Conservation (phyloP, 2,888 invertebrate species). For the Nephrotoma guestfalica region DNA sequence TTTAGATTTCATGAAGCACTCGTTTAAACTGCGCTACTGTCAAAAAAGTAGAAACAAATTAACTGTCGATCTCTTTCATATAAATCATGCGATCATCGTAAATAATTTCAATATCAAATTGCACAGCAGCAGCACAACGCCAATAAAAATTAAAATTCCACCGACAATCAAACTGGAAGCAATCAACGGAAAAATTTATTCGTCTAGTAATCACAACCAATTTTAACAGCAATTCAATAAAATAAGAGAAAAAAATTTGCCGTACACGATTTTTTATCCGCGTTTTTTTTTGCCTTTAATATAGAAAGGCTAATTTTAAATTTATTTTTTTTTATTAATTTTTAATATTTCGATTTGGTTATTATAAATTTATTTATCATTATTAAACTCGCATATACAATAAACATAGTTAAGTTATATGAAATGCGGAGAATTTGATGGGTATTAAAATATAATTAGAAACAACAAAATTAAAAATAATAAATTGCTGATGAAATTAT, state of each 20-base stretch:
- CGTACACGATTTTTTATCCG: background rate
- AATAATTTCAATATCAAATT: background rate
- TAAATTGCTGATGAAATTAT: background rate
- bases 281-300: background rate
- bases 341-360: background rate
- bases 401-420: background rate
- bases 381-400: background rate
- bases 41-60: background rate
- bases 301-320: background rate
- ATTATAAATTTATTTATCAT: background rate
- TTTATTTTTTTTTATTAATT: background rate
- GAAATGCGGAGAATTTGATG: background rate
- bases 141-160: background rate
- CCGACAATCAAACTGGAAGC: background rate
- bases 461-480: background rate
- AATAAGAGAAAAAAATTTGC: background rate
- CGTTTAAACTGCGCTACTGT: no score
- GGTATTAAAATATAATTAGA: background rate
- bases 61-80: background rate
- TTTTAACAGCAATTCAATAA: background rate
- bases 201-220: background rate
- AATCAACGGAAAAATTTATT: background rate
- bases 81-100: background rate
- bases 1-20: no score
- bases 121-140: background rate